These are phyloP conservation scores for Arvicanthis niloticus DNA, from an alignment of 2,113 vertebrate genomes.

Conservation along the genomic window DNA sequence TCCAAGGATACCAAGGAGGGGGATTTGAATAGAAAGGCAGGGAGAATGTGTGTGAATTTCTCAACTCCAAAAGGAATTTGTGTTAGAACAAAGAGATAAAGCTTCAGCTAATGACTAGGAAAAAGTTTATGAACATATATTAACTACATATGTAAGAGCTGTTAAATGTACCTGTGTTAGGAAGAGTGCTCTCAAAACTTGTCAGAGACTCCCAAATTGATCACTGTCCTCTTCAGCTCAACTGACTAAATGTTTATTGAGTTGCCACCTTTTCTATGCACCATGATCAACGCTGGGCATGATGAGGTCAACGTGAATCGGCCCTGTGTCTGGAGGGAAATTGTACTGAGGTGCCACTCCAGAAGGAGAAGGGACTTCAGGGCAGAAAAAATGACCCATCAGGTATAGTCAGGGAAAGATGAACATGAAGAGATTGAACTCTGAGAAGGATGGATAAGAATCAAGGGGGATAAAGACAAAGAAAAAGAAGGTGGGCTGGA, in stretches of 20 bases:
- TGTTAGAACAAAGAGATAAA: background rate
- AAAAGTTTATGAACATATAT: background rate
- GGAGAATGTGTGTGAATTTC: background rate
- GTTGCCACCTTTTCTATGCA: background rate
- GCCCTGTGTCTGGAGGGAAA: too few species aligned
- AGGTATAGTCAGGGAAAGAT: background rate
- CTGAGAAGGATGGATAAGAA: background rate
- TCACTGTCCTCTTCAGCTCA: background rate
- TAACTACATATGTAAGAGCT: background rate
- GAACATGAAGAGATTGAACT: background rate
- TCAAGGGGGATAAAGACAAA: background rate
- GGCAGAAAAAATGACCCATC: background rate
- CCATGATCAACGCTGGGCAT: background rate
- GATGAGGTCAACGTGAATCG: background rate
- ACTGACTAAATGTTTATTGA: background rate
- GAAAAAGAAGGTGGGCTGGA: too few species aligned
- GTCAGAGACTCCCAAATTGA: background rate
- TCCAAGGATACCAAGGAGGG: background rate
- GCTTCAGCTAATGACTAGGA: background rate
- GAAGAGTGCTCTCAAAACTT: background rate
- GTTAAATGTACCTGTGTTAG: background rate
- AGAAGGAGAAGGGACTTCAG: background rate
- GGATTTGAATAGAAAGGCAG: constrained; percentile 17
- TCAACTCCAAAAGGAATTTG: background rate
- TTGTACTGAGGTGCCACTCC: background rate